Conservation (phyloP, 2,888 invertebrate species). For the Exephanes ischioxanthus region DNA sequence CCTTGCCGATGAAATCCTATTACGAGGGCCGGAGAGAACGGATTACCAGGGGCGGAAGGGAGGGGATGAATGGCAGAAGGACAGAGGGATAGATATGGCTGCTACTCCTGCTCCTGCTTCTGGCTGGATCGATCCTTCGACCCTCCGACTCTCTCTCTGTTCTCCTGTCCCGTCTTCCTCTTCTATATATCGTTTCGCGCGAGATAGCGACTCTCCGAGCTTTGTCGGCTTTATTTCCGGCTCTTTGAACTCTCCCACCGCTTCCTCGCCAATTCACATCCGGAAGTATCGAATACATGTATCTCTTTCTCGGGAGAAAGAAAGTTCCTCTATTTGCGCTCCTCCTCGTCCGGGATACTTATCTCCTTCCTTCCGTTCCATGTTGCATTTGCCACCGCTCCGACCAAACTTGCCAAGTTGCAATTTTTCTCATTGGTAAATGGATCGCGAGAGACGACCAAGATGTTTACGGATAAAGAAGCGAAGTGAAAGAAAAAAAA, state of each 20-base stretch:
- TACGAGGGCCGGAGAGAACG: constrained; percentile 70
- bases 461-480: constrained; percentile 4
- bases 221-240: constrained; percentile 29
- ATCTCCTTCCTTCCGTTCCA: background rate
- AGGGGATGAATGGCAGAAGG: constrained; percentile 19
- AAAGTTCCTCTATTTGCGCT: background rate
- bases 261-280: constrained; percentile 14
- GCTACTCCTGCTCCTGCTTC: constrained; percentile 18
- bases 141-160: constrained; percentile 7
- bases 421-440: constrained; percentile 56
- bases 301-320: background rate
- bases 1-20: constrained; percentile 75
- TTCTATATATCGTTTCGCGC: constrained; percentile 33
- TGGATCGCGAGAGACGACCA: constrained; percentile 18
- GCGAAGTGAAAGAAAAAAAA: constrained; percentile 9
- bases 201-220: constrained; percentile 39
- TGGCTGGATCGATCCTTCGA: constrained; percentile 59
- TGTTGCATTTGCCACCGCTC: constrained; percentile 2
- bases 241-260: constrained; percentile 10
- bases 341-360: constrained; percentile 27
- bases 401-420: background rate
- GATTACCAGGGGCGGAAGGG: constrained; percentile 71
- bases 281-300: constrained; percentile 20
- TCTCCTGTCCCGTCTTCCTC: background rate
- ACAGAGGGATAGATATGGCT: constrained; percentile 20